Base-by-base conservation (phyloP, 92 coral and sea anemone species). In the Pocillopora meandrina region DNA sequence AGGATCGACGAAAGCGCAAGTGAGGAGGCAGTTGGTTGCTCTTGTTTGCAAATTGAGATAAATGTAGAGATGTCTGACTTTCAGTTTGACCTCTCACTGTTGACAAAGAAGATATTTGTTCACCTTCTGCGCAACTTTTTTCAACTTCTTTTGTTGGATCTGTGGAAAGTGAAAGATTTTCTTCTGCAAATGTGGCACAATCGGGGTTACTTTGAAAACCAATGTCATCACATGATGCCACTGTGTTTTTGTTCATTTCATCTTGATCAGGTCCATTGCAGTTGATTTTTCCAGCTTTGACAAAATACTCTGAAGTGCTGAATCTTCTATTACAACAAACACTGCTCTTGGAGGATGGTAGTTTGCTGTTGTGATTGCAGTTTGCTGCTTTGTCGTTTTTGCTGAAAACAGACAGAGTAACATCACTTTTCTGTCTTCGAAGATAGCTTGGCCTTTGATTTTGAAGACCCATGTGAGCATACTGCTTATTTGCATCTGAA, bases 221-320 rank as follows among this genome's bases (percentile, higher is more conserved):
- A 49, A 36, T 67, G 1, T 56, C 65, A 36, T 23, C 82, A 20
- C 56, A 49, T 65, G 60, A 21, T 59, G 69, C 67, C 14, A 71
- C n/a, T 57, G 70, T 72, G 66, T 19, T 59, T 12, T 56, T 65
- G 3, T 26, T 80, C 55, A 56, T 10, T 17, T 80, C 75, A 17
- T 1, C 74, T 31, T 35, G 42, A 23, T 57, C 52, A 42, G 52
- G 52, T 42, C 8, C 21, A 33, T 70, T 59, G n/a, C 77, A 58
- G 59, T 71, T 17, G 20, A 19, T 64, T 35, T 57, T 10, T 56
- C 68, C 16, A 19, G 77, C 85, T 56, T 34, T 81, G 34, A 69
- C 58, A 81, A 70, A 81, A 19, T 71, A 70, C 18, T 81, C 77
- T 81, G 85, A 71, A 35, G 70, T 31, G 10, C 70, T 36, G 3